Percentiles rank a stretch among this genome's conserved stretches.
Conservation (phyloP, 2,113 vertebrate species). For the Piaya cayana region DNA sequence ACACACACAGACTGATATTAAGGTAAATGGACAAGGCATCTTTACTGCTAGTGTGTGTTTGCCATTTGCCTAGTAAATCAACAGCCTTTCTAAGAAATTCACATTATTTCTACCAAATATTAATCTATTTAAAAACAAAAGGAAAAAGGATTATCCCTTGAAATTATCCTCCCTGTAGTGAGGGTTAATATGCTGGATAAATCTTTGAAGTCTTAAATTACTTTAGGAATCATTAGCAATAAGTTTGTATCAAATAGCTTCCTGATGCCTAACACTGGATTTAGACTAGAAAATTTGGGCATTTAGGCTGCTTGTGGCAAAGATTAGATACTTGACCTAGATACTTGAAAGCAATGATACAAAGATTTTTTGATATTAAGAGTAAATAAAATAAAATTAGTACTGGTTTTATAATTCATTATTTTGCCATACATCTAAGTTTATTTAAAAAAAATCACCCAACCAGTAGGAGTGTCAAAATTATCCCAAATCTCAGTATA, state of each 20-base stretch:
- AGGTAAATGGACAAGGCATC: background rate
- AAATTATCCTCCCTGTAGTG: background rate
- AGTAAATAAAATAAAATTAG: background rate
- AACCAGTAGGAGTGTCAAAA: background rate
- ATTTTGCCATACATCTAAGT: background rate
- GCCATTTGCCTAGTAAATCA: background rate
- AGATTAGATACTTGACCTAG: background rate
- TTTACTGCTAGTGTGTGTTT: background rate
- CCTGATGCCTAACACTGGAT: background rate
- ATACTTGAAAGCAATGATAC: background rate
- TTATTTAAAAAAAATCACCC: background rate
- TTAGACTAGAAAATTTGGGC: background rate
- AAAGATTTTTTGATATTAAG: background rate
- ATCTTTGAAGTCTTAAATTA: background rate
- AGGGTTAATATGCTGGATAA: background rate
- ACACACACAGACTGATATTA: background rate
- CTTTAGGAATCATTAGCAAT: background rate
- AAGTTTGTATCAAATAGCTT: background rate
- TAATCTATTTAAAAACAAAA: background rate
- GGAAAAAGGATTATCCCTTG: background rate
- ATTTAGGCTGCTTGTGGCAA: background rate
- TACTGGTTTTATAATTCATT: background rate
- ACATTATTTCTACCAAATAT: background rate
- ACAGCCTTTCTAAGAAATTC: background rate
- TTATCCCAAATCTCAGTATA: background rate